phyloP scores from a whole-genome alignment of 2,113 vertebrate species.

The Stigmatopora nigra region DNA sequence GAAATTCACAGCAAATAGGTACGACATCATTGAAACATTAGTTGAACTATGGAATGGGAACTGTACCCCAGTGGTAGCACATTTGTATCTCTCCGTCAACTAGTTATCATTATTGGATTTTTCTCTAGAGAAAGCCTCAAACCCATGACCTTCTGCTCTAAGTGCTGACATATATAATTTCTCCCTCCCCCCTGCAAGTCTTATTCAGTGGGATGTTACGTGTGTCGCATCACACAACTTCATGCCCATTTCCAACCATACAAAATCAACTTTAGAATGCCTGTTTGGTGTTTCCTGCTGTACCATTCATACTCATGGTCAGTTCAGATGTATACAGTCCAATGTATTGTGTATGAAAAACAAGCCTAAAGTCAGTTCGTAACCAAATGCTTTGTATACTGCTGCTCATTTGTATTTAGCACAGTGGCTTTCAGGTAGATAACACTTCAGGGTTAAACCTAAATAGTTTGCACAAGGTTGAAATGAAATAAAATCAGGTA shows the following conservation, averaged over 20 bases:
- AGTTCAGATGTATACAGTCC: not conserved
- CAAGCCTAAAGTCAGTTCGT: not conserved
- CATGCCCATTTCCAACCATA: not conserved
- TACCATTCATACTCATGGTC: not conserved
- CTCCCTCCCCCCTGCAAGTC: too few relatives aligned
- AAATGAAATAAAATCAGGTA: slow-evolving; percentile 20
- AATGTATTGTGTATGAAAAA: not conserved
- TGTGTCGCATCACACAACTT: not conserved
- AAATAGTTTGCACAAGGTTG: not conserved
- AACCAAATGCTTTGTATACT: not conserved
- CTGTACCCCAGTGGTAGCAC: too few relatives aligned
- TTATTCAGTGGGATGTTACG: not conserved
- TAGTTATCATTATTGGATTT: too few relatives aligned
- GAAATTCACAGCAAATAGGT: too few relatives aligned
- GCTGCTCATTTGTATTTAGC: not conserved
- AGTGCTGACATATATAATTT: too few relatives aligned
- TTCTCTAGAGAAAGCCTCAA: too few relatives aligned
- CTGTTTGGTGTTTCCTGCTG: not conserved
- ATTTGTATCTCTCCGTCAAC: too few relatives aligned
- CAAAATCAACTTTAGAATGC: not conserved
- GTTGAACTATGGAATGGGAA: too few relatives aligned
- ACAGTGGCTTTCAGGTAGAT: not conserved
- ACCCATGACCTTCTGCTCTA: too few relatives aligned
- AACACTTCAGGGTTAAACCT: not conserved
- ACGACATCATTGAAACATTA: too few relatives aligned